Base-by-base conservation (phyloP, 1,140 invertebrate genomes). In the Scaptomyza pallida region DNA sequence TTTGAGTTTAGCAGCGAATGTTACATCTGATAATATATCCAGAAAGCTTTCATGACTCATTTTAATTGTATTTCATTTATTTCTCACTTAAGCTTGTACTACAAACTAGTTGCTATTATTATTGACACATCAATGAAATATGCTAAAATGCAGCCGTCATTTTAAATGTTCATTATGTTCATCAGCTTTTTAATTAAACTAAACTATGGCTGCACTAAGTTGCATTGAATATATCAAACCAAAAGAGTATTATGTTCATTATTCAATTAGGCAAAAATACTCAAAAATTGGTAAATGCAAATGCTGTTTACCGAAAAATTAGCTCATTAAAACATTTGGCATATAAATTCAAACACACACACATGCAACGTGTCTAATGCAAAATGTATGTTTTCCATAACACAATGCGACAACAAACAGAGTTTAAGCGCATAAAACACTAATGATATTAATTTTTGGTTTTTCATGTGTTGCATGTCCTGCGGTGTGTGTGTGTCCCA, bases 271-370 rank as follows among this genome's bases (percentile, higher is more conserved):
- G n/a, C 33, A 23, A 9, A 9, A 69, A 44, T 52, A 55, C 63
- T 59, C 43, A 2, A 9, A 30, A 30, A 50, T 54, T 47, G 26
- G 8, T 6, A 50, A 54, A 64, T 37, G 50, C 44, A 64, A 60
- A 74, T 55, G n/a, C 8, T 41, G 47, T 56, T 50, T 55, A 6
- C 43, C 40, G 13, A 47, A 64, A 56, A 64, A 56, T 68, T 37
- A 77, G 48, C 62, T 64, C 56, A 81, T 80, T 80, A 81, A 71
- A 71, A 57, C 45, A 30, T 30, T 10, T 12, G 43, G 19, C 21
- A 59, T 16, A 43, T 35, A 37, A 54, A 48, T 74, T 15, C 33
- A 8, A 26, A 5, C 0, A 26, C 23, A 21, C n/a, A n/a, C n/a
- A n/a, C n/a, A n/a, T 10, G 40, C 41, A 57, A 71, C 75, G 57